Base-by-base conservation (phyloP, 2,797 vertebrate species). In the Darevskia nairensis region DNA sequence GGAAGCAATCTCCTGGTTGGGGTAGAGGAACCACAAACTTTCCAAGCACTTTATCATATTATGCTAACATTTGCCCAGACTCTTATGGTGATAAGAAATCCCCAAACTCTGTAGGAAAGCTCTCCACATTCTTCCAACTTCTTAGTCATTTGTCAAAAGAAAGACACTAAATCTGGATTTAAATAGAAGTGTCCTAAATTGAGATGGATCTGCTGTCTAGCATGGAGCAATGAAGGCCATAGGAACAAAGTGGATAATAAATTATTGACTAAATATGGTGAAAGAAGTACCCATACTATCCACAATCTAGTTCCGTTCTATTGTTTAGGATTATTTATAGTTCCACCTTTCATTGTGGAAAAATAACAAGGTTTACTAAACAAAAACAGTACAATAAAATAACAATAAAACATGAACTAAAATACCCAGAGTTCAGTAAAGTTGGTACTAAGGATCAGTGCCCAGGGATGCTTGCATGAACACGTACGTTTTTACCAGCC, bases 111-210 rank as follows among this genome's bases (percentile, higher is more conserved):
- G 72, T 74, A 23, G 19, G 21, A 64, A 85, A 77, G 39, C 84
- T 77, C 27, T 41, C 83, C 72, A 44, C 35, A 21, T 85, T 61
- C 55, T 77, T 85, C 15, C 19, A 85, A 41, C 74, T 44, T n/a
- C 15, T 29, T 85, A 21, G 72, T 77, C 72, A 85, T 77, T 85
- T 85, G 55, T 85, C 84, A 85, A 85, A 85, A 41, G 55, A 72
- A 72, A 84, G 82, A 55, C 17, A 76, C 55, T 77, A 76, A 41
- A 77, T 85, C 35, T 85, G 55, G 72, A 85, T 76, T 77, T 44
- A 77, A 85, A 75, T 64, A 85, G 44, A 83, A 76, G 72, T 76
- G 27, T 64, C 59, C 84, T 85, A 76, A 85, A 76, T 44, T 76
- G 72, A 85, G 84, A 85, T 85, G 59, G 72, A 77, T 85, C 72